phyloP scores from a whole-genome alignment of 2,113 vertebrate species.

The Paramisgurnus dabryanus region DNA sequence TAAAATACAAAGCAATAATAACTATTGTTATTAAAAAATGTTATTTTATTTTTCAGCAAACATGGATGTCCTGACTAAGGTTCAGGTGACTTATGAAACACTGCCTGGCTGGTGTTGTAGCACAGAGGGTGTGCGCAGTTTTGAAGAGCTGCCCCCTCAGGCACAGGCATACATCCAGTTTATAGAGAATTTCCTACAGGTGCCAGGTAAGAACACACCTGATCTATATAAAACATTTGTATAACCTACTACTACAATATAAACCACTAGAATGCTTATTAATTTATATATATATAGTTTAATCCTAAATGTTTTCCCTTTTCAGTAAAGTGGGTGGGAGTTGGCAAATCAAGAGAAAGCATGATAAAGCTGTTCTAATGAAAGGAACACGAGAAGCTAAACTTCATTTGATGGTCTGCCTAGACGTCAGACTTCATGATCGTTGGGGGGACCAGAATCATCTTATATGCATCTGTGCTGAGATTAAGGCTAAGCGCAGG shows the following conservation, averaged over 20 bases:
- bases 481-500: slow-evolving; percentile 26
- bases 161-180: slow-evolving; percentile 76
- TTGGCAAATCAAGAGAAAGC: slow-evolving; percentile 79
- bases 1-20: neutral
- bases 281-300: neutral
- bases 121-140: slow-evolving; percentile 71
- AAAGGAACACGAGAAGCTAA: neutral
- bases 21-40: too few relatives aligned
- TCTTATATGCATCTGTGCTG: slow-evolving; percentile 46
- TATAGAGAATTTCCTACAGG: slow-evolving; percentile 76
- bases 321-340: slow-evolving; percentile 81
- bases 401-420: slow-evolving; percentile 24
- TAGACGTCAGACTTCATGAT: neutral
- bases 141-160: slow-evolving; percentile 70
- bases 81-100: slow-evolving; percentile 74
- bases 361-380: slow-evolving; percentile 77
- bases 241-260: neutral
- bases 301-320: slow-evolving; percentile 45
- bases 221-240: neutral
- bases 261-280: neutral
- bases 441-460: slow-evolving; percentile 34
- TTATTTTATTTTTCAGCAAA: too few relatives aligned
- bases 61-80: slow-evolving; percentile 76
- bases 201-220: slow-evolving; percentile 69
- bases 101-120: slow-evolving; percentile 76